phyloP scores from a whole-genome alignment of 2,113 vertebrate genomes.

The Oreotrochilus melanogaster region DNA sequence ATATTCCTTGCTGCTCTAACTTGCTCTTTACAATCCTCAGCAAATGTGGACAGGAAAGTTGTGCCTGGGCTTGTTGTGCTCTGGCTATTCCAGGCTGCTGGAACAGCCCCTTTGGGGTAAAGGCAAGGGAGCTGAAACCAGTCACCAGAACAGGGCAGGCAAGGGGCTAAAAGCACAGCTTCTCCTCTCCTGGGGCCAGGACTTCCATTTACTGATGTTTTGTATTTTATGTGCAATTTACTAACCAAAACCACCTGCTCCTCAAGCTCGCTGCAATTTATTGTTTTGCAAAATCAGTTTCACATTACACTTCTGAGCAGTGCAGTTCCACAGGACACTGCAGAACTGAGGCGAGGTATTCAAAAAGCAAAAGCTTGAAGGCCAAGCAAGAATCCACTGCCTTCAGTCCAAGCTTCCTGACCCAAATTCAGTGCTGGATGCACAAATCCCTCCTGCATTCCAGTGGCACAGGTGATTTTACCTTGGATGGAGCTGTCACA shows the following conservation, averaged over 20 bases:
- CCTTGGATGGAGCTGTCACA: not conserved
- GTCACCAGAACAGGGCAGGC: constrained; percentile 1
- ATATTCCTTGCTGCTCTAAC: not conserved
- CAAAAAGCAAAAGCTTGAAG: not conserved
- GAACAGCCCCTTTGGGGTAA: constrained; percentile 46
- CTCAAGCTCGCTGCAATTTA: constrained; percentile 62
- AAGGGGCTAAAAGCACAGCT: not conserved
- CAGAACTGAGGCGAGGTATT: constrained; percentile 32
- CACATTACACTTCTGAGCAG: constrained; percentile 58
- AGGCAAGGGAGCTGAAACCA: constrained; percentile 37
- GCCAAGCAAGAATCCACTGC: constrained; percentile 11
- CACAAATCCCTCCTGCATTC: not conserved
- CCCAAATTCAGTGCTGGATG: not conserved
- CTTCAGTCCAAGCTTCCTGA: not conserved
- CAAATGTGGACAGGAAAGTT: not conserved
- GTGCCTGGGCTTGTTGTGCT: not conserved
- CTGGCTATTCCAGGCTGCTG: constrained; percentile 13
- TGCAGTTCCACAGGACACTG: constrained; percentile 35
- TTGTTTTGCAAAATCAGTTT: constrained; percentile 73
- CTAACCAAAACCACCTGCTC: constrained; percentile 69
- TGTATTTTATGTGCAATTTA: constrained; percentile 66
- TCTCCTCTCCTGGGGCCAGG: constrained; percentile 38
- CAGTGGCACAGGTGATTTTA: not conserved
- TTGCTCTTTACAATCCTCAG: not conserved
- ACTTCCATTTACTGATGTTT: constrained; percentile 65